Conservation (phyloP, 2,113 vertebrate species). For the Trematomus loennbergii region DNA sequence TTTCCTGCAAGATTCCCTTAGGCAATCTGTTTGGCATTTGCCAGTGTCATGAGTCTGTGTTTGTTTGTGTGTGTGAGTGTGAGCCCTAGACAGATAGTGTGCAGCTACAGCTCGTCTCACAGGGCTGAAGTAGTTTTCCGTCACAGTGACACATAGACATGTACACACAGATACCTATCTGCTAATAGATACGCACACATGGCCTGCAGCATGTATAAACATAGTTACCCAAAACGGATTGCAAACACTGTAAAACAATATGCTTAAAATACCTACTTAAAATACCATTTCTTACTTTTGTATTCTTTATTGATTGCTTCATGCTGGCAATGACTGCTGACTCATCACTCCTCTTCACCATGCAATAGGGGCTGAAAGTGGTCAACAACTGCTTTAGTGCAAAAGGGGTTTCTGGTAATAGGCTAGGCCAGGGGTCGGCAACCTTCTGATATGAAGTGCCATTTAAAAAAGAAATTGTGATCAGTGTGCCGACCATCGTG, state of each 20-base stretch:
- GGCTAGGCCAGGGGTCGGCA: no score
- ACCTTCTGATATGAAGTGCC: no score
- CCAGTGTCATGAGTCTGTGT: conserved; percentile 42
- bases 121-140: background rate
- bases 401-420: no score
- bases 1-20: background rate
- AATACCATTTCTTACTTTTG: no score
- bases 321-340: no score
- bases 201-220: background rate
- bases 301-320: no score
- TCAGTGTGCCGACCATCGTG: no score
- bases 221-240: background rate
- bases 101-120: conserved; percentile 7
- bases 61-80: conserved; percentile 3
- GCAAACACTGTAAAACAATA: background rate
- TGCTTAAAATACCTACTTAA: background rate
- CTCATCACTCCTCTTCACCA: no score
- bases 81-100: background rate
- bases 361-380: no score
- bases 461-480: no score
- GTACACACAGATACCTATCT: background rate
- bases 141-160: background rate
- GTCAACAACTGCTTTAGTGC: no score
- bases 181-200: background rate
- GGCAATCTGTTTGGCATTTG: conserved; percentile 23